Conservation (phyloP, 2,113 vertebrate species). For the Aplodontia rufa region DNA sequence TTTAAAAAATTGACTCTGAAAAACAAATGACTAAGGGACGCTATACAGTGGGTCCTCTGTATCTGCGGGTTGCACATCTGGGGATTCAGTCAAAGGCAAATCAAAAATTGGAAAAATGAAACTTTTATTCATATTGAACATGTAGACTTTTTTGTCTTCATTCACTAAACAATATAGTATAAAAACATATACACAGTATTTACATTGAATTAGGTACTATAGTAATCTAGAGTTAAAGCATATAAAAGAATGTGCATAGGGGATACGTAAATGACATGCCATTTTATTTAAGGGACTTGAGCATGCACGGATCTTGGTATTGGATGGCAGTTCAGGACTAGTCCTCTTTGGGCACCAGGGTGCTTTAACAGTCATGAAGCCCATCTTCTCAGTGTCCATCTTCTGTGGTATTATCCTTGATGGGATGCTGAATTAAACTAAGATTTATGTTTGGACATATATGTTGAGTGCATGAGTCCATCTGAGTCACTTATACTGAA, state of each 20-base stretch:
- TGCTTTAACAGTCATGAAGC: neutral
- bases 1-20: neutral
- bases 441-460: neutral
- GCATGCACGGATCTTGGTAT: neutral
- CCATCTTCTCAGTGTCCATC: neutral
- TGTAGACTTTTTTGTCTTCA: neutral
- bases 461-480: neutral
- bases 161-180: neutral
- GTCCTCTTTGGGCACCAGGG: too few species aligned
- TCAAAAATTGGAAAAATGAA: neutral
- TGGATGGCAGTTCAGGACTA: neutral
- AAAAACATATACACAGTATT: neutral
- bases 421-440: neutral
- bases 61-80: neutral
- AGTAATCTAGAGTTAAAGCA: neutral
- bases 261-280: neutral
- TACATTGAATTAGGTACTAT: neutral
- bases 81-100: too few species aligned
- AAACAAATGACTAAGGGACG: constrained; percentile 13
- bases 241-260: neutral
- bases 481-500: neutral
- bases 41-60: neutral
- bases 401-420: neutral
- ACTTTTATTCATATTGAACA: neutral
- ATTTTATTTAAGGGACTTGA: neutral